Base-by-base conservation (phyloP, 1,140 invertebrate species). In the Physella acuta region DNA sequence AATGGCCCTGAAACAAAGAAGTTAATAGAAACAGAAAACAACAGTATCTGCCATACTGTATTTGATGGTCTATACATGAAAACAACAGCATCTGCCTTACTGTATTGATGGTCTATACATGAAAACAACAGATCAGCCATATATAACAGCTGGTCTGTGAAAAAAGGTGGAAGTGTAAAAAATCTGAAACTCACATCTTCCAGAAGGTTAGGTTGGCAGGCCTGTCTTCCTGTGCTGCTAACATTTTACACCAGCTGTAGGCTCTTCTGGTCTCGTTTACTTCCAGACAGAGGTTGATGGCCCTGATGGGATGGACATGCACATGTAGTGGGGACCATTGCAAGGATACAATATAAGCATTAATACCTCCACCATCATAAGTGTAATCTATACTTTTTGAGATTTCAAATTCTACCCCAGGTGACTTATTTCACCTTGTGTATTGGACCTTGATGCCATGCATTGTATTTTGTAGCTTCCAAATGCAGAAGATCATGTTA, bases 101-200 rank as follows among this genome's bases (percentile, higher is more conserved):
- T 8, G 53, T 26, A 56, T 28, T 8, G 11, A 56, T 28, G 8
- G 11, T n/a, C 8, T 14, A 11, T 28, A 26, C 24, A 26, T 5
- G 28, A 11, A 56, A 8, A n/a, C 53, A n/a, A 17, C 17, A 14
- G 53, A n/a, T n/a, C 24, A 26, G 39, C 8, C 39, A 44, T 11
- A 44, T 20, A 44, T 44, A 44, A 44, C 8, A 11, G 39, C 39
- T 11, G 39, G 39, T 20, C 8, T 20, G 20, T 20, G 20, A 11
- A 11, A 44, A 11, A 44, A 44, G 8, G 39, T 20, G 39, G 39
- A 26, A 8, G 24, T n/a, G 24, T 26, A 56, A 8, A 14, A 17
- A 8, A n/a, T 14, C 28, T n/a, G 28, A 11, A 56, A 26, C 76
- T 79, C 71, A 79, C 78, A 76, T 76, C 71, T 77, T 79, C 78